phyloP scores from a whole-genome alignment of 2,797 vertebrate species.

The Silurus aristotelis region DNA sequence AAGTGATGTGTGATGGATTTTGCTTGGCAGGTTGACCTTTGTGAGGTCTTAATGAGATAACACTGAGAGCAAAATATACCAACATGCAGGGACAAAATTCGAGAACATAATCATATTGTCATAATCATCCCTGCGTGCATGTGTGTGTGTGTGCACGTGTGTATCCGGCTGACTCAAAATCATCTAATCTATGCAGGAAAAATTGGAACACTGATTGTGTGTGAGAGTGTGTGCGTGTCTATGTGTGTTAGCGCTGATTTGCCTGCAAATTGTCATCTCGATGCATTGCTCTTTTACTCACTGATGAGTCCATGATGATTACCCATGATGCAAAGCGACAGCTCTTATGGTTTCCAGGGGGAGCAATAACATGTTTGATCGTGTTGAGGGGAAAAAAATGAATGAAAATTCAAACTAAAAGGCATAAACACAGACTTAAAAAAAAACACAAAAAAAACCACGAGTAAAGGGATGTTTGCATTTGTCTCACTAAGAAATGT shows the following conservation, averaged over 20 bases:
- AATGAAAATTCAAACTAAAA: slow-evolving; percentile 15
- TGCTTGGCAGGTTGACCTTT: slow-evolving; percentile 72
- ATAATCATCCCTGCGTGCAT: slow-evolving; percentile 43
- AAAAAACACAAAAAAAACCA: slow-evolving; percentile 57
- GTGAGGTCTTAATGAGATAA: slow-evolving; percentile 65
- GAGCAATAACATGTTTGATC: slow-evolving; percentile 41
- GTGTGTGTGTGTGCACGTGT: slow-evolving; percentile 8
- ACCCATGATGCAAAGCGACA: slow-evolving; percentile 45
- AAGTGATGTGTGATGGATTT: slow-evolving; percentile 47
- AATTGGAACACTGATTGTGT: slow-evolving; percentile 44
- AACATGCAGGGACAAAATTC: slow-evolving; percentile 51
- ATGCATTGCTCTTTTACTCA: slow-evolving; percentile 44
- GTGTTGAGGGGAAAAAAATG: not conserved
- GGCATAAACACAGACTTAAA: slow-evolving; percentile 23
- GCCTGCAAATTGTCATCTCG: slow-evolving; percentile 54
- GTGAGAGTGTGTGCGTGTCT: slow-evolving; percentile 9
- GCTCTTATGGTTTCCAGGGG: slow-evolving; percentile 38
- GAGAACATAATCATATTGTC: slow-evolving; percentile 47
- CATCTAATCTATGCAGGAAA: slow-evolving; percentile 54
- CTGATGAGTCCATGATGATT: slow-evolving; percentile 42
- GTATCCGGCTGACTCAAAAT: slow-evolving; percentile 24
- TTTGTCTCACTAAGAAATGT: slow-evolving; percentile 78
- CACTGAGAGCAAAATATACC: slow-evolving; percentile 49
- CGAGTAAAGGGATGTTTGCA: slow-evolving; percentile 81
- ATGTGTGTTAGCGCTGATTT: slow-evolving; percentile 35